These are phyloP conservation scores for Eufriesea mexicana DNA, from an alignment of 1,140 invertebrate genomes.

Conservation along the genomic window DNA sequence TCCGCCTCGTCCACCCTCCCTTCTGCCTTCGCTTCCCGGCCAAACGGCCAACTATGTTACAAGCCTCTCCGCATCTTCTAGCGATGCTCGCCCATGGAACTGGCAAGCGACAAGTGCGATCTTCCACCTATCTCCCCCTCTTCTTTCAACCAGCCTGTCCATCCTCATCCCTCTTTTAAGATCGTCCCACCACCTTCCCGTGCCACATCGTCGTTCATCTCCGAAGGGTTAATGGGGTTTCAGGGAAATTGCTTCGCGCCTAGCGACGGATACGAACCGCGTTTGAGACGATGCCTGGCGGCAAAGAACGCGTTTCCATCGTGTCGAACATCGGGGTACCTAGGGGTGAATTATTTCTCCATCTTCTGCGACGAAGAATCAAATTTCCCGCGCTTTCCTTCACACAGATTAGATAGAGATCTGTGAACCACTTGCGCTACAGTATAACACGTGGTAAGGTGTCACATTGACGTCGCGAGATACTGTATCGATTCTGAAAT, in stretches of 20 bases:
- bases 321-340: no score
- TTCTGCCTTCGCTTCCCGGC: constrained; percentile 2
- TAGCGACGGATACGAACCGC: constrained; percentile 67
- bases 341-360: no score
- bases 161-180: constrained; percentile 50
- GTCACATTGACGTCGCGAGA: no score
- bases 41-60: constrained; percentile 2
- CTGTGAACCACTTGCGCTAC: no score
- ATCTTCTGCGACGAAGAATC: no score
- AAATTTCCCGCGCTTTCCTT: no score
- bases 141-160: constrained; percentile 10
- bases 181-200: constrained; percentile 36
- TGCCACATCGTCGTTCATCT: constrained; percentile 66
- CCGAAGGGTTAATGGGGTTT: constrained; percentile 71
- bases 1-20: constrained; percentile 31
- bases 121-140: constrained; percentile 29
- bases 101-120: constrained; percentile 67
- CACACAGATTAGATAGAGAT: no score
- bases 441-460: no score
- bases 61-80: not conserved
- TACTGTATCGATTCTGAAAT: no score
- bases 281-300: constrained; percentile 32
- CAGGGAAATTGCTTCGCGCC: constrained; percentile 71
- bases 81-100: not conserved
- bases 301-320: not conserved